Base-by-base conservation (phyloP, 2,888 invertebrate genomes). In the Drosophila gaucha region DNA sequence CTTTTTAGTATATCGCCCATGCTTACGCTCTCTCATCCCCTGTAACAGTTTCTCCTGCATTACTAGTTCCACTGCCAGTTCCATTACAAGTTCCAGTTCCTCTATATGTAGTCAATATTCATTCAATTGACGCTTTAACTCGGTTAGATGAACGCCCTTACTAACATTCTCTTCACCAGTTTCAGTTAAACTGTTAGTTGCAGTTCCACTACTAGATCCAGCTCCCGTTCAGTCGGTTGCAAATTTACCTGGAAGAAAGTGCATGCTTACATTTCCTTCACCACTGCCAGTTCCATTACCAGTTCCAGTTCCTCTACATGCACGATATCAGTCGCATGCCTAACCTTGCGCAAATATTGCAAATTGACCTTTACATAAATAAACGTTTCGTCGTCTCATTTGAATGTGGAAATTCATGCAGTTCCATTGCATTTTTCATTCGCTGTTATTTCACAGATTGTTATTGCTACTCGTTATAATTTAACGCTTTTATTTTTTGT, bases 291-390 rank as follows among this genome's bases (percentile, higher is more conserved):
- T 24, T 10, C 28, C 28, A 28, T 3, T 28, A 9, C 24, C 41
- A 14, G 41, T 10, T 24, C 14, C 41, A 41, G 1, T 41, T 24
- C 41, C n/a, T n/a, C n/a, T n/a, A n/a, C n/a, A n/a, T n/a, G 24
- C 26, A 41, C 56, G 18, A 6, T 49, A 33, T 14, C 67, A 36
- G 22, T 36, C 41, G 38, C 55, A 50, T 77, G 67, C 70, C 86
- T 82, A 71, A 86, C 88, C 83, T 83, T 88, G 83, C 84, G 59
- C 80, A 86, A 83, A 83, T 69, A 83, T 83, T 86, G 74, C 72
- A 55, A 83, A 83, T 80, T 83, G 80, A 83, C 86, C 86, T 83
- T 88, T 83, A 69, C 77, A 76, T 86, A 78, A 84, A 80, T 79
- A 70, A 75, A 60, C 63, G 71, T 66, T 69, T 20, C 56, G 52